Evolutionary conservation across 1,140 invertebrate species (phyloP).

Genomic region (Dendroctonus ponderosae): DNA sequence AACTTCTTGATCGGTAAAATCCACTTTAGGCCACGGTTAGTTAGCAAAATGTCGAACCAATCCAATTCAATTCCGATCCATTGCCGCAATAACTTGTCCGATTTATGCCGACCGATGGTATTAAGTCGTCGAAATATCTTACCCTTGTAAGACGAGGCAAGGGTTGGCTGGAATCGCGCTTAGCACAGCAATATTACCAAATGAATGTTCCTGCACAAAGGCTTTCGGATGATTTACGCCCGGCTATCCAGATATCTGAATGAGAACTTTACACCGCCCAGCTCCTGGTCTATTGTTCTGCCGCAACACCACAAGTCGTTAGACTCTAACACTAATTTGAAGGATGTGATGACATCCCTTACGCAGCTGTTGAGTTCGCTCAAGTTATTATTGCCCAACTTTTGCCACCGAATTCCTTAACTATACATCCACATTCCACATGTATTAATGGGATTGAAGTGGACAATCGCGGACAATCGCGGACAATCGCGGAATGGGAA

Average conservation of each 20-base stretch:
- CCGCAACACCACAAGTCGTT: constrained; percentile 24
- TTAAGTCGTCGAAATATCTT: constrained; percentile 23
- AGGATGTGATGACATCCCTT: constrained; percentile 16
- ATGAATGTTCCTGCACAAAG: constrained; percentile 32
- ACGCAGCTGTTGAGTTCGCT: constrained; percentile 6
- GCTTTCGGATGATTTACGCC: constrained; percentile 27
- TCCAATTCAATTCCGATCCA: too few species aligned
- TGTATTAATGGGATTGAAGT: too few species aligned
- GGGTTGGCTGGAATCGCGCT: constrained; percentile 18
- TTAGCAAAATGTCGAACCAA: too few species aligned
- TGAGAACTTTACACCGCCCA: constrained; percentile 16
- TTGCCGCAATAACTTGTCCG: background rate
- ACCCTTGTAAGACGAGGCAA: constrained; percentile 10
- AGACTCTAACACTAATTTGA: constrained; percentile 18
- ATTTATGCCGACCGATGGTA: constrained; percentile 12
- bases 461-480: too few species aligned
- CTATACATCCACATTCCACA: too few species aligned
- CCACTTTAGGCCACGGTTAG: too few species aligned
- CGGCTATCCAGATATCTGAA: constrained; percentile 29
- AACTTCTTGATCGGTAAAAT: too few species aligned
- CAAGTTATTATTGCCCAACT: constrained; percentile 12
- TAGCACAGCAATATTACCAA: constrained; percentile 25
- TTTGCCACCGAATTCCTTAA: background rate
- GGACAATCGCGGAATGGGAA: too few species aligned
- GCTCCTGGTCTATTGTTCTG: constrained; percentile 14